Conservation (phyloP, 2,113 vertebrate species). For the Beaufortia kweichowensis region DNA sequence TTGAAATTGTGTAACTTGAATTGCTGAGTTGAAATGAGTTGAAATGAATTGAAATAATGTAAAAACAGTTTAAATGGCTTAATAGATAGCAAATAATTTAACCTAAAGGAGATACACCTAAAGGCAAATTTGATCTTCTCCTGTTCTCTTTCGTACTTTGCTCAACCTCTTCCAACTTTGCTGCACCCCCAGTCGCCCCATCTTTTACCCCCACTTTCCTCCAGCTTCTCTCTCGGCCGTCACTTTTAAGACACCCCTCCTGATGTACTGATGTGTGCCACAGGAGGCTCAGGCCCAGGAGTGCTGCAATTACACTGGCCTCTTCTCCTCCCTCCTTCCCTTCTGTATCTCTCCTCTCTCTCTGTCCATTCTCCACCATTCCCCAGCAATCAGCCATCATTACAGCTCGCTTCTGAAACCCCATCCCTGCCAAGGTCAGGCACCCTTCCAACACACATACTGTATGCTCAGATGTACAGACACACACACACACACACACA, state of each 20-base stretch:
- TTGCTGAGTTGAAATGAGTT: no score
- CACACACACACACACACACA: neutral
- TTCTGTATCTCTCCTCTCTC: conserved; percentile 43
- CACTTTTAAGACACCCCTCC: conserved; percentile 67
- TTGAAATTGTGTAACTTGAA: no score
- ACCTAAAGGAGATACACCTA: no score
- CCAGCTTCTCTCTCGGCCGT: conserved; percentile 33
- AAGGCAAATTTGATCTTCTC: no score
- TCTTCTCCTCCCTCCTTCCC: conserved; percentile 34
- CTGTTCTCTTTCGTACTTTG: conserved; percentile 10
- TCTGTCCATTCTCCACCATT: conserved; percentile 60
- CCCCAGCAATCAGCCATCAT: conserved; percentile 79
- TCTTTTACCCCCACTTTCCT: conserved; percentile 27
- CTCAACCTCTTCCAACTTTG: conserved; percentile 35
- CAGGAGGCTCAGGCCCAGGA: conserved; percentile 73
- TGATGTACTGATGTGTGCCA: conserved; percentile 76
- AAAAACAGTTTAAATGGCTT: no score
- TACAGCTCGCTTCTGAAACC: conserved; percentile 75
- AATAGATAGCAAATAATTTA: no score
- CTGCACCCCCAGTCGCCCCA: conserved; percentile 59
- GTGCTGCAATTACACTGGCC: conserved; percentile 76
- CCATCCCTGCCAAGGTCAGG: conserved; percentile 76
- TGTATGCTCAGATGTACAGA: conserved; percentile 50
- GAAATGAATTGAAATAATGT: no score
- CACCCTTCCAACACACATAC: conserved; percentile 65